Conservation (phyloP, 2,797 vertebrate species). For the Psittacula derbiana region DNA sequence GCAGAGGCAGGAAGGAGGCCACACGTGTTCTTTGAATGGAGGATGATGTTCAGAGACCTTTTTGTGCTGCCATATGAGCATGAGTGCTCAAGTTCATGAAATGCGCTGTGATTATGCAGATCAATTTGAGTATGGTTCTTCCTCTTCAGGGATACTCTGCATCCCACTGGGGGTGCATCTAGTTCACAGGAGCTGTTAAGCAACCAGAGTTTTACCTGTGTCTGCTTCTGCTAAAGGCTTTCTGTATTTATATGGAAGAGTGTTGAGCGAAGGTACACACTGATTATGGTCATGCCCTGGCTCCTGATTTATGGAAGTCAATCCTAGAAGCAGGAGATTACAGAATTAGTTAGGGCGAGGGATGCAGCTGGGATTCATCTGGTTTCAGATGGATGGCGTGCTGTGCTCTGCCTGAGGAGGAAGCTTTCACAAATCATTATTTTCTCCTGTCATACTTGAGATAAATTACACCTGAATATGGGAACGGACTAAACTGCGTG, state of each 20-base stretch:
- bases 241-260: not conserved
- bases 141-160: not conserved
- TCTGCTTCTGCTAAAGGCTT: not conserved
- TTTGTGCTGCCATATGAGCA: not conserved
- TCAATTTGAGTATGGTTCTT: not conserved
- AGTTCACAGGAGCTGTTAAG: not conserved
- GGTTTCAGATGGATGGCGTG: not conserved
- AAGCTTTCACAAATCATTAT: not conserved
- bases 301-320: not conserved
- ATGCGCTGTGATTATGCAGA: not conserved
- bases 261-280: not conserved
- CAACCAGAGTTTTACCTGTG: not conserved
- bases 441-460: not conserved
- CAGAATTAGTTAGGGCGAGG: not conserved
- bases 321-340: not conserved
- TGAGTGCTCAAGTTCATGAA: not conserved
- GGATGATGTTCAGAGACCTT: not conserved
- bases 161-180: not conserved
- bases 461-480: not conserved
- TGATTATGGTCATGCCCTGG: not conserved
- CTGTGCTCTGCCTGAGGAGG: not conserved
- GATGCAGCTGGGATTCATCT: conserved; percentile 14
- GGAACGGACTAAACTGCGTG: accelerated
- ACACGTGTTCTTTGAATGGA: not conserved
- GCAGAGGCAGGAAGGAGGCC: not conserved